Conservation (phyloP, 2,113 vertebrate genomes). For the Hassar affinis region DNA sequence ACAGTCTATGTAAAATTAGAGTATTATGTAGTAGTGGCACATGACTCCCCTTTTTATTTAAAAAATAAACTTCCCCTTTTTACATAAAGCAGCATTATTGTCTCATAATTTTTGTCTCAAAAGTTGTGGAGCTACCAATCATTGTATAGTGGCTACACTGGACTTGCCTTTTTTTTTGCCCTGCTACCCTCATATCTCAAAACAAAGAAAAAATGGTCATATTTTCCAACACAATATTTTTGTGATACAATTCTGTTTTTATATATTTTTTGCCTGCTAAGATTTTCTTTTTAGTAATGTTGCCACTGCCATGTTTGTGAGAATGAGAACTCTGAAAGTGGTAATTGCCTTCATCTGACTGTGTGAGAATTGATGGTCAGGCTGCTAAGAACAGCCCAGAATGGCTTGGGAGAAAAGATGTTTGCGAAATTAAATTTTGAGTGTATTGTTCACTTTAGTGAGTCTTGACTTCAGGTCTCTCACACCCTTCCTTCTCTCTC, state of each 20-base stretch:
- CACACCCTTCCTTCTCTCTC: neutral
- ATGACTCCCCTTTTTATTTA: no score
- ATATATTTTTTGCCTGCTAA: neutral
- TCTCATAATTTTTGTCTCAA: no score
- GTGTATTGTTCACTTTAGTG: neutral
- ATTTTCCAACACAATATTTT: neutral
- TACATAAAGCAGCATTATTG: no score
- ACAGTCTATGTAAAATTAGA: no score
- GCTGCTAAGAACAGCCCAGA: neutral
- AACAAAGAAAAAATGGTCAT: neutral
- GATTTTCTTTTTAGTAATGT: neutral
- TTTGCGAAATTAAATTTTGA: conserved; percentile 6
- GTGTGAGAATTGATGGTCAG: neutral
- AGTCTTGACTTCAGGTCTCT: neutral
- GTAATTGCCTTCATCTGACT: conserved; percentile 15
- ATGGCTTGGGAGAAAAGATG: conserved; percentile 10
- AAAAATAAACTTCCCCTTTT: no score
- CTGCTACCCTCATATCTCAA: neutral
- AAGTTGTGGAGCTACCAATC: no score
- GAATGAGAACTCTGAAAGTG: conserved; percentile 3
- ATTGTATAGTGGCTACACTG: neutral
- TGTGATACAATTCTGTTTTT: neutral
- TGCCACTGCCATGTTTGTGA: conserved; percentile 1
- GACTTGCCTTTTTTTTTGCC: neutral
- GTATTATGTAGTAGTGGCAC: no score